Evolutionary conservation across 2,797 vertebrate genomes (phyloP), one percentile per base, ranked within the genome.

Genomic region (Furcifer pardalis): DNA sequence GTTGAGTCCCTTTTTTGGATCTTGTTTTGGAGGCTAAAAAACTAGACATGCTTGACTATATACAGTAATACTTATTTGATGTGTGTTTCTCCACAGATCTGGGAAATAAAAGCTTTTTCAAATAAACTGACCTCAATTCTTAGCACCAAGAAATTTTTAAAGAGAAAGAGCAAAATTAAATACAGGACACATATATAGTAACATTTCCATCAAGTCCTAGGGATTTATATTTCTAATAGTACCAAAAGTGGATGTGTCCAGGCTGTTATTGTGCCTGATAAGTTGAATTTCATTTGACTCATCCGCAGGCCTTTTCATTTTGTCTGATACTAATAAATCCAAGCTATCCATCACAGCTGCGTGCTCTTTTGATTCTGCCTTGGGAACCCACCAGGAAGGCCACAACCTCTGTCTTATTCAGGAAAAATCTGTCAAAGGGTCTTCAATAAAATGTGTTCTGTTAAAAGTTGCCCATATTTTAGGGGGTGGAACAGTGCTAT

Each of bases 221-320:
- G 17, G 74, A 15, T 17, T 82, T 85, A 35, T 30, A n/a, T 80
- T n/a, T 42, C 37, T 86, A 5, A 79, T 85, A 52, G 66, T 30
- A 77, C 90, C 52, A 59, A 32, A 27, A 79, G 81, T 56, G 6
- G 15, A 44, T 88, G 42, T 37, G 86, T 72, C 19, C 32, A 71
- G n/a, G 13, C 87, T 85, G 17, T 77, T 86, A 78, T 77, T 1
- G 83, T 62, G 84, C 86, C 42, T 7, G 0, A 40, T 37, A 46
- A 1, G 7, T 52, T 52, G 42, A 63, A 42, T 86, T 62, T 72
- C 79, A n/a, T 59, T 79, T 81, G 77, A 82, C 9, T 81, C 40
- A 82, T 32, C 60, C 78, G 44, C 75, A 89, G 81, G n/a, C 42
- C 73, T 37, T 85, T 56, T 83, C 37, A 62, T 77, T 72, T 77